Base-by-base conservation (phyloP, 2,113 vertebrate genomes). In the Orientallactaga bullata region DNA sequence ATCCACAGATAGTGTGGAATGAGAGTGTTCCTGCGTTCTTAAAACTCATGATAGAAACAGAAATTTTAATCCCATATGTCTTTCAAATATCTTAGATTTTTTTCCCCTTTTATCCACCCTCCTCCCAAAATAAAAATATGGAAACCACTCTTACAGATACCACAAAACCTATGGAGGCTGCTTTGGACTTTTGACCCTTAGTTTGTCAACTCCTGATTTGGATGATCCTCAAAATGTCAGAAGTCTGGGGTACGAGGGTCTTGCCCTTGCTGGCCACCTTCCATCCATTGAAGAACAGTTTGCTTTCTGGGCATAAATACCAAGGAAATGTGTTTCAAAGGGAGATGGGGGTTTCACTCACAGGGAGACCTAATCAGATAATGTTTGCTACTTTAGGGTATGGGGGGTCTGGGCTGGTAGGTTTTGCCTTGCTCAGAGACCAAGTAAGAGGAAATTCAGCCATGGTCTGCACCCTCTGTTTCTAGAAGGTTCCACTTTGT, bases 381-480 rank as follows among this genome's bases (percentile, higher is more conserved):
- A 17, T 73, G 2, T 30, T 88, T 85, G 17, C 60, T 87, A 16
- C 12, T 86, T 76, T 42, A 21, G 16, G 32, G 39, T 71, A 73
- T 63, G 47, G 26, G 26, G 21, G n/a, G 32, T 78, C 55, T 76
- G 18, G 60, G 21, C 3, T 84, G 60, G 51, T 2, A 79, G 68
- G 1, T 3, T 32, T 93, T 81, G 15, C 20, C n/a, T 95, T 73
- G 81, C 72, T 87, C 72, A 35, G 28, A 32, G 15, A 76, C 66
- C 3, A n/a, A 58, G 58, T 2, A 51, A 37, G 20, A 90, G 37
- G 20, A 90, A 32, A 18, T n/a, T 39, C 9, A 66, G 61, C 26
- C 16, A 13, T 0, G 8, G 17, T 18, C 20, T 4, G 1, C 5
- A 24, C 55, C 2, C 1, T 3, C 11, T 0, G 2, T 16, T 35